Evolutionary conservation across 2,888 invertebrate genomes (phyloP), one percentile per base, ranked within the genome.

Genomic region (Rhorus exstirpatorius): DNA sequence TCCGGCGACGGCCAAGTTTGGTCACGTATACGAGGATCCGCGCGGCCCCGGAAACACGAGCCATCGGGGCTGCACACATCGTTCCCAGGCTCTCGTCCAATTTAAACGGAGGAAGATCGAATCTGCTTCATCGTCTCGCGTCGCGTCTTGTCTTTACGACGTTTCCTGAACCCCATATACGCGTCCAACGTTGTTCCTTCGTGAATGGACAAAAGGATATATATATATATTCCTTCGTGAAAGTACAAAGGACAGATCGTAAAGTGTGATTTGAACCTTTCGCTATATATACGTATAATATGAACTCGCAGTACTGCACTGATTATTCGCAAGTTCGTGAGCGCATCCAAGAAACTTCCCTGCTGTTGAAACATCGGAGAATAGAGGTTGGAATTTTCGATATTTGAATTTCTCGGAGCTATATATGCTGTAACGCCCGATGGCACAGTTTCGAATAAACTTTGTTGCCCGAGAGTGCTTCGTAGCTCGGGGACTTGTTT

Each of bases 361-460:
- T 17, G 35, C 10, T 17, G 35, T 38, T 31, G 58, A 2, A 65
- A 24, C 60, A 60, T 49, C 51, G 1, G 41, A 63, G 21, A 70
- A 63, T 60, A n/a, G 26, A 51, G 60, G 67, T 24, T 12, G 38
- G 60, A 72, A 72, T 55, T 71, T 46, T 49, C 14, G 71, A 83
- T 79, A 79, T 76, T 71, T 71, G 82, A 76, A 76, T 71, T 67
- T 82, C 53, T n/a, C 53, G 14, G 51, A 14, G 70, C 35, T 4
- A 24, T 60, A n/a, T n/a, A n/a, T 41, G 61, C 70, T 83, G 83
- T 76, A 74, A 46, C 75, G 60, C 78, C 75, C 81, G 82, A 81
- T 86, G 84, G 84, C 85, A 84, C 84, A 84, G 79, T 85, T 85
- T 74, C 74, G 79, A 82, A 84, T 77, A 85, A 82, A 82, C 78